Conservation (phyloP, 1,140 invertebrate genomes). For the Carcinoscorpius rotundicauda region DNA sequence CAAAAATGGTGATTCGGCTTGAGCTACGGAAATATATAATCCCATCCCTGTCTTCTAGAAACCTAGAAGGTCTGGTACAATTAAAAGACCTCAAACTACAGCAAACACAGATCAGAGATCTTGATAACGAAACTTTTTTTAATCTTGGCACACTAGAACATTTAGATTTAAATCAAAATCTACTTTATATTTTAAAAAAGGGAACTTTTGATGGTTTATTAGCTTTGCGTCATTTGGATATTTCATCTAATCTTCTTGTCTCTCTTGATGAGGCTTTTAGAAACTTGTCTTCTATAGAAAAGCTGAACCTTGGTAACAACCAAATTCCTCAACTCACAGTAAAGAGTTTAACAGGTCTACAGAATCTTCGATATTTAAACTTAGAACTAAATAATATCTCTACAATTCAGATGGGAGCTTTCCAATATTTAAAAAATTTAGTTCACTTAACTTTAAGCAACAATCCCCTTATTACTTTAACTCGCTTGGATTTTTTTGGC, state of each 20-base stretch:
- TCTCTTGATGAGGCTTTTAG: constrained; percentile 31
- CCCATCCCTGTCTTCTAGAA: not conserved
- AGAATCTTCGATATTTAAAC: constrained; percentile 57
- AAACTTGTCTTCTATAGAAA: constrained; percentile 44
- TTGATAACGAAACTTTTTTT: constrained; percentile 27
- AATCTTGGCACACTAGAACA: constrained; percentile 43
- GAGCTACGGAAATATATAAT: not conserved
- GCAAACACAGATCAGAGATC: not conserved
- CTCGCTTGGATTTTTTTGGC: constrained; percentile 41
- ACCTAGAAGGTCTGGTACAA: not conserved
- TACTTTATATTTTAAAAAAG: constrained; percentile 42
- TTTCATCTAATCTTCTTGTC: constrained; percentile 34
- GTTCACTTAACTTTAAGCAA: constrained; percentile 52
- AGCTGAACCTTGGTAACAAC: constrained; percentile 57
- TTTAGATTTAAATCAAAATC: constrained; percentile 55
- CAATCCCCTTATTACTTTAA: constrained; percentile 27
- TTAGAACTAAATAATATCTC: constrained; percentile 60
- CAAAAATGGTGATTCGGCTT: not conserved
- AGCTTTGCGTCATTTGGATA: constrained; percentile 32
- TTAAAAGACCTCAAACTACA: not conserved
- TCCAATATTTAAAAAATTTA: constrained; percentile 58
- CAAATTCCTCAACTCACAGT: constrained; percentile 33
- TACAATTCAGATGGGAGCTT: constrained; percentile 50
- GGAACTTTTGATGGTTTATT: constrained; percentile 39
- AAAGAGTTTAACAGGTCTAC: constrained; percentile 34